Conservation (phyloP, 2,888 invertebrate genomes). For the Zygothrica quintamaculata region DNA sequence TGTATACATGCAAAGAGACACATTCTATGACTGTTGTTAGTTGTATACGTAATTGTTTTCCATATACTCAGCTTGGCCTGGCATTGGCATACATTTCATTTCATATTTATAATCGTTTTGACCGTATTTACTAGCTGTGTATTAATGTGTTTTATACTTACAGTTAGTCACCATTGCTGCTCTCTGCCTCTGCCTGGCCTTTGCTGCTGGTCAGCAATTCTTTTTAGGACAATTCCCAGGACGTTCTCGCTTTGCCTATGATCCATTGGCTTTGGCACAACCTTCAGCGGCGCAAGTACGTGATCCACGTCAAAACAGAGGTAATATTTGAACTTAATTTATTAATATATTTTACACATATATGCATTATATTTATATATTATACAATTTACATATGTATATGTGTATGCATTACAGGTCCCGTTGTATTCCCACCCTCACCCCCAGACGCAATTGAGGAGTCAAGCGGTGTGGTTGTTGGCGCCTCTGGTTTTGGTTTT, state of each 20-base stretch:
- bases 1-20: slow-evolving; percentile 23
- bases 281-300: slow-evolving; percentile 68
- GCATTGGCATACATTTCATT: slow-evolving; percentile 78
- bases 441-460: slow-evolving; percentile 89
- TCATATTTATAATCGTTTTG: slow-evolving; percentile 69
- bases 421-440: slow-evolving; percentile 91
- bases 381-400: background rate
- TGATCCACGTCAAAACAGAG: slow-evolving; percentile 84
- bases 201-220: slow-evolving; percentile 82
- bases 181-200: slow-evolving; percentile 80
- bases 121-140: slow-evolving; percentile 44
- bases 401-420: slow-evolving; percentile 86
- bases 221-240: slow-evolving; percentile 77
- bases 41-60: slow-evolving; percentile 65
- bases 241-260: slow-evolving; percentile 71
- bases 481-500: slow-evolving; percentile 94
- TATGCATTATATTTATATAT: background rate
- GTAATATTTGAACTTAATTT: slow-evolving; percentile 55
- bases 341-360: background rate
- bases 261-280: slow-evolving; percentile 73
- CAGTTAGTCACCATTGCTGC: slow-evolving; percentile 81
- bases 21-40: slow-evolving; percentile 62
- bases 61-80: slow-evolving; percentile 40
- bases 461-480: slow-evolving; percentile 92
- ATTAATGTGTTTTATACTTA: slow-evolving; percentile 47